phyloP scores from a whole-genome alignment of 2,888 invertebrate species.

The Agonopterix arenella region DNA sequence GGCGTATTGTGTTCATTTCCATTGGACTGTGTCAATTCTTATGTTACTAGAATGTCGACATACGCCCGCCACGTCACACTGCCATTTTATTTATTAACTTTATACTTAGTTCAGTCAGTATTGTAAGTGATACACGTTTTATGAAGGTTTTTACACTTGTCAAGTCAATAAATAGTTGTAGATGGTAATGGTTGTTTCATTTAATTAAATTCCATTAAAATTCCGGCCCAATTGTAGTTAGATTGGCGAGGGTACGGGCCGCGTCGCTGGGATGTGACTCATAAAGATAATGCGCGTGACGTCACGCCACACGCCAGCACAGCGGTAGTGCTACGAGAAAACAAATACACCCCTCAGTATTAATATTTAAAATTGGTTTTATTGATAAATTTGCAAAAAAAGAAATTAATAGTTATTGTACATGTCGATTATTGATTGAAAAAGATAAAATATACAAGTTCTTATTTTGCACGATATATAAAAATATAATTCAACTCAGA shows the following conservation, averaged over 20 bases:
- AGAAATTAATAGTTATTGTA: slow-evolving; percentile 72
- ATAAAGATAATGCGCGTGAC: slow-evolving; percentile 17
- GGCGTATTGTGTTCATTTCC: slow-evolving; percentile 61
- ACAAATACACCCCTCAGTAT: slow-evolving; percentile 43
- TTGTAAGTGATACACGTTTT: slow-evolving; percentile 51
- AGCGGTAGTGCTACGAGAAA: slow-evolving; percentile 14
- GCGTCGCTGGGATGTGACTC: slow-evolving; percentile 36
- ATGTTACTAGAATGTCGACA: slow-evolving; percentile 80
- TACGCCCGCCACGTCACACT: slow-evolving; percentile 71
- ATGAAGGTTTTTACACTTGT: slow-evolving; percentile 60
- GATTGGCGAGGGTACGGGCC: slow-evolving; percentile 33
- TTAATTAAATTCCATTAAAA: slow-evolving; percentile 70
- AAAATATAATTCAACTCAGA: slow-evolving; percentile 75
- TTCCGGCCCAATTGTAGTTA: slow-evolving; percentile 61
- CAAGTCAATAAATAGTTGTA: slow-evolving; percentile 68
- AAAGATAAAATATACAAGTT: slow-evolving; percentile 73
- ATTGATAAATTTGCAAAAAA: slow-evolving; percentile 73
- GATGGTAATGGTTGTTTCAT: slow-evolving; percentile 65
- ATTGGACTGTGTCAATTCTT: slow-evolving; percentile 82
- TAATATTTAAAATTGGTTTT: slow-evolving; percentile 74
- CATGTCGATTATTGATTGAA: slow-evolving; percentile 74
- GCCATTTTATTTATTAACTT: slow-evolving; percentile 39
- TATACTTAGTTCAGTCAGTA: slow-evolving; percentile 7
- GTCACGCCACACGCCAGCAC: slow-evolving; percentile 4
- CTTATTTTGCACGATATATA: slow-evolving; percentile 69